Evolutionary conservation across 2,113 vertebrate species (phyloP).

Genomic region (Larimichthys crocea): DNA sequence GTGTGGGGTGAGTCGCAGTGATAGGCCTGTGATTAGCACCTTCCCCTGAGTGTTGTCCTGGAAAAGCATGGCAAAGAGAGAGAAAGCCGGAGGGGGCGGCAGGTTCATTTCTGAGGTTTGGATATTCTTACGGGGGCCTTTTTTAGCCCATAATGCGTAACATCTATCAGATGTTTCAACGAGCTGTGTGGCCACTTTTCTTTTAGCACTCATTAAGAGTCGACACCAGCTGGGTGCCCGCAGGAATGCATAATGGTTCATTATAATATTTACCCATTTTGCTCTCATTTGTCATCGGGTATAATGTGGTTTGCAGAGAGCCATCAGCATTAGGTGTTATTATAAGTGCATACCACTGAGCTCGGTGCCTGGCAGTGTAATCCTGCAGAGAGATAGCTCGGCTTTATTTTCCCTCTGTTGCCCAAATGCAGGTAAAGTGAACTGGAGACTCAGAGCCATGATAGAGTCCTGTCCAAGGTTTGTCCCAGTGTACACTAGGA

Average conservation of each 20-base stretch:
- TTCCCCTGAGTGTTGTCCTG: constrained; percentile 60
- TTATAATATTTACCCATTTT: constrained; percentile 58
- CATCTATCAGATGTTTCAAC: constrained; percentile 59
- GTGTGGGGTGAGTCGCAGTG: constrained; percentile 26
- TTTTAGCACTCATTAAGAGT: constrained; percentile 54
- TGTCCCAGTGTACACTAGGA: not conserved
- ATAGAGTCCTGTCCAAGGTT: not conserved
- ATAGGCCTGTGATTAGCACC: constrained; percentile 45
- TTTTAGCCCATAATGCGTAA: constrained; percentile 24
- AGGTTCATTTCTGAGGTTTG: constrained; percentile 9
- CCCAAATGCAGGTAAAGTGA: not conserved
- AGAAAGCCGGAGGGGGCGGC: not conserved
- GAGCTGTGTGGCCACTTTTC: constrained; percentile 50
- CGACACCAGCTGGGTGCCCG: constrained; percentile 44
- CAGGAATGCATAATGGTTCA: constrained; percentile 56
- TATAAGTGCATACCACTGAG: constrained; percentile 3
- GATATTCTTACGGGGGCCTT: constrained; percentile 16
- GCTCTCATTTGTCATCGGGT: constrained; percentile 44
- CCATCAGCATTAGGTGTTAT: constrained; percentile 36
- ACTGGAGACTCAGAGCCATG: no score
- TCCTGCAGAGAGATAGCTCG: not conserved
- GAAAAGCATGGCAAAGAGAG: constrained; percentile 19
- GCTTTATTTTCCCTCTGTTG: not conserved
- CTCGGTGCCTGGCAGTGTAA: not conserved
- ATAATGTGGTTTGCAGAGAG: constrained; percentile 43